A percentile compares a stretch with the other conserved stretches of the same genome.
These are phyloP conservation scores for Globodera ellingtonae DNA, from an alignment of 1,140 invertebrate genomes.

Conservation along the genomic window DNA sequence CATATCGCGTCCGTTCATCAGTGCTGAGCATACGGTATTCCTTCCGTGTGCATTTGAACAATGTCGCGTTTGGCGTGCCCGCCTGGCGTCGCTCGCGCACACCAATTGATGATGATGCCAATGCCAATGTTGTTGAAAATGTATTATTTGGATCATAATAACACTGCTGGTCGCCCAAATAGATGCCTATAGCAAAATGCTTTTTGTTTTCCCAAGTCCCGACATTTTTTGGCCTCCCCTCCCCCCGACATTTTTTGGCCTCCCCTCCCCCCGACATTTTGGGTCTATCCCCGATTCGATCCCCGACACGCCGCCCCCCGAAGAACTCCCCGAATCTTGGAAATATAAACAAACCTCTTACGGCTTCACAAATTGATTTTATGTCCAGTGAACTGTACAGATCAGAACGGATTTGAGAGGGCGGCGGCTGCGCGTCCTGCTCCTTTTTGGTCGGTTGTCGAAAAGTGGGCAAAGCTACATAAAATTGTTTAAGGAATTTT, in stretches of 20 bases:
- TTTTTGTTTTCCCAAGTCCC: too few species aligned
- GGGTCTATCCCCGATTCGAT: too few species aligned
- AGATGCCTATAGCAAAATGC: too few species aligned
- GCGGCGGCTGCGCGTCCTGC: neutral
- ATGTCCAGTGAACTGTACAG: neutral
- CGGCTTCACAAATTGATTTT: neutral
- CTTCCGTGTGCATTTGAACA: constrained; percentile 35
- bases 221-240: too few species aligned
- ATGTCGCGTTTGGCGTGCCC: neutral
- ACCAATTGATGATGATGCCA: too few species aligned
- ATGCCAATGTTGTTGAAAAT: too few species aligned
- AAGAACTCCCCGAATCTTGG: too few species aligned
- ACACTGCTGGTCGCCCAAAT: neutral
- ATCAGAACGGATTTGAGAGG: neutral
- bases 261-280: too few species aligned
- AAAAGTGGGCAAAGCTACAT: neutral
- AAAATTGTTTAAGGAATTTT: too few species aligned
- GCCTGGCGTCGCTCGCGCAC: neutral
- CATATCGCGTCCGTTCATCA: constrained; percentile 2
- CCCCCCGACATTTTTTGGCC: too few species aligned
- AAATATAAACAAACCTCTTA: too few species aligned
- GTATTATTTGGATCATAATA: neutral
- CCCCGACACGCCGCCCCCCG: too few species aligned
- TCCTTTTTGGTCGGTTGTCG: neutral
- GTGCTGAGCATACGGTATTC: constrained; percentile 15